Conservation (phyloP, 2,888 invertebrate genomes). For the Cheiracanthium punctorium region DNA sequence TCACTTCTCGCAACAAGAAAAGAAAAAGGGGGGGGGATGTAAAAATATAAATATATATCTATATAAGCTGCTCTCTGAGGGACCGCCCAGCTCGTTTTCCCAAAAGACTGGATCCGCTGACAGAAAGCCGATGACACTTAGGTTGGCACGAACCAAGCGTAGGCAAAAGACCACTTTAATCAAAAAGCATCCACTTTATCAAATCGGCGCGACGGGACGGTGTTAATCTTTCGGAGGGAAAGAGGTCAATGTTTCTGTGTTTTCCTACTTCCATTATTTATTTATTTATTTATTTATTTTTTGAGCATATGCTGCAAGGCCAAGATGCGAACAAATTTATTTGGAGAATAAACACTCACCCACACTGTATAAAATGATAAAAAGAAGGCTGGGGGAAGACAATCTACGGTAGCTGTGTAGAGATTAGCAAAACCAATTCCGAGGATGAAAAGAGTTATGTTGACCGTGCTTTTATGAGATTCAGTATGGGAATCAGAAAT, state of each 20-base stretch:
- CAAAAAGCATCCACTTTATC: conserved; percentile 1
- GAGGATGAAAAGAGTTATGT: too few species aligned
- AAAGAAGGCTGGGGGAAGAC: neutral
- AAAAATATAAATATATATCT: too few species aligned
- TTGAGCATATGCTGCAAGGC: neutral
- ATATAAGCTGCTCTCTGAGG: too few species aligned
- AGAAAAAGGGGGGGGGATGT: too few species aligned
- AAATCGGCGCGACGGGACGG: conserved; percentile 10
- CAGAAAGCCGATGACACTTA: conserved; percentile 5
- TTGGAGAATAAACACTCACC: neutral
- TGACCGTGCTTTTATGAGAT: too few species aligned
- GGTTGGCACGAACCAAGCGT: neutral
- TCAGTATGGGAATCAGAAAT: too few species aligned
- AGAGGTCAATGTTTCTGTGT: conserved; percentile 10
- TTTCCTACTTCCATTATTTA: neutral
- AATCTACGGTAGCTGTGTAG: neutral
- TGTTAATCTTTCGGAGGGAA: neutral
- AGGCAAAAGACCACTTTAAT: conserved; percentile 9
- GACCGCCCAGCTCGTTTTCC: conserved; percentile 1
- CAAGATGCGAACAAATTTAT: neutral
- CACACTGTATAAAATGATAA: neutral
- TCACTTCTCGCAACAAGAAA: neutral
- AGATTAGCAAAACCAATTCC: too few species aligned
- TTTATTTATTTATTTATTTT: neutral
- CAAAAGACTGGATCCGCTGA: conserved; percentile 9